Evolutionary conservation across 1,140 invertebrate genomes (phyloP), one percentile per base, ranked within the genome.

Genomic region (Planococcus citri): DNA sequence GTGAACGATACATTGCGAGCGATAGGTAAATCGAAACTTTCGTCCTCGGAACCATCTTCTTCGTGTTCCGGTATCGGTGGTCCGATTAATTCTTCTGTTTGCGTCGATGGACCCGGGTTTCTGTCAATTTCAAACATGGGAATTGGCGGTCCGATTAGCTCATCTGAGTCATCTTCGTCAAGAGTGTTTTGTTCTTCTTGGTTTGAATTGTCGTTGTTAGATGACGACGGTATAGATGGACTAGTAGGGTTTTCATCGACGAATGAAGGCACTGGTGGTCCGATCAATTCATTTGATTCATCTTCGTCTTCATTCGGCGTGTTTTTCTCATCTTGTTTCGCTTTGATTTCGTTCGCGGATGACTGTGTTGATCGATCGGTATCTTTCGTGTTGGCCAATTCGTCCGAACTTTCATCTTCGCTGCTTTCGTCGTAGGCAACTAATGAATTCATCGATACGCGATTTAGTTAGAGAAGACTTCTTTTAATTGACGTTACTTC

Each of bases 1-100:
- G 82, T 84, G 82, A 97, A 87, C 73, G 85, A 80, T 1, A 94
- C 86, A 79, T 95, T 88, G 76, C 92, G 86, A 41, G 82, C 85
- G 68, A 86, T 84, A 1, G 94, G 94, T 74, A 97, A 89, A 38
- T 84, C 82, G n/a, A 79, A 77, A 37, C 84, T 82, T 72, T 82
- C 80, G 17, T 82, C 78, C 72, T 83, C 82, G 68, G 82, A 81
- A 29, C 2, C 71, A 70, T n/a, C 71, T 70, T 29, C 58, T 68
- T 0, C 41, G 2, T 6, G 17, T 20, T 17, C 12, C 17, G 6
- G 6, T 9, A 3, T 17, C 3, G 41, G 17, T 9, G 41, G 6
- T 14, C 17, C 17, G 10, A 51, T 51, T 51, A 9, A 9, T 51
- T 20, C 41, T 51, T n/a, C 12, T n/a, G 41, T 3, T 9, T 3